phyloP scores from a whole-genome alignment of 2,113 vertebrate species.

The Scatophagus argus region DNA sequence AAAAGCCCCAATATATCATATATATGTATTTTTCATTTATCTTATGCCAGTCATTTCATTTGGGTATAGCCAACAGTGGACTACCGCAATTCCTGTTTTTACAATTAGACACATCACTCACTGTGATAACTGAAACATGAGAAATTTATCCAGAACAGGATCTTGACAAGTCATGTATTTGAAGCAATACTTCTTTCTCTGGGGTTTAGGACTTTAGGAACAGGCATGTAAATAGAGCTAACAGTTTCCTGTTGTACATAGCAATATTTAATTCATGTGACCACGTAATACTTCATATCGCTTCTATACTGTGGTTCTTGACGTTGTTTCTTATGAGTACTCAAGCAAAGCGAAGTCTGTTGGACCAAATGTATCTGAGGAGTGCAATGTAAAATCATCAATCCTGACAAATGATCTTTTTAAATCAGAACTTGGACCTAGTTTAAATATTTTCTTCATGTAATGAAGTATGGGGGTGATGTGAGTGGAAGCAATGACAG shows the following conservation, averaged over 20 bases:
- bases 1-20: neutral
- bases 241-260: constrained; percentile 1
- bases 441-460: neutral
- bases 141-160: neutral
- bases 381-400: neutral
- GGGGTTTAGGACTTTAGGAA: neutral
- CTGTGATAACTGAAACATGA: neutral
- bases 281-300: neutral
- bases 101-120: neutral
- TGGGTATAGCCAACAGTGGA: neutral
- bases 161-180: neutral
- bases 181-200: neutral
- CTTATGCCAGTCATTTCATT: neutral
- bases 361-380: neutral
- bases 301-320: neutral
- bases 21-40: neutral
- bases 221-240: neutral
- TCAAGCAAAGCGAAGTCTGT: neutral
- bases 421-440: neutral
- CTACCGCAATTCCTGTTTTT: neutral
- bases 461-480: neutral
- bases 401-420: neutral
- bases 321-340: neutral
- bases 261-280: constrained; percentile 1
- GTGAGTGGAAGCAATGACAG: neutral